These are phyloP conservation scores for Serilophus lunatus DNA, from an alignment of 2,113 vertebrate species.

Conservation along the genomic window DNA sequence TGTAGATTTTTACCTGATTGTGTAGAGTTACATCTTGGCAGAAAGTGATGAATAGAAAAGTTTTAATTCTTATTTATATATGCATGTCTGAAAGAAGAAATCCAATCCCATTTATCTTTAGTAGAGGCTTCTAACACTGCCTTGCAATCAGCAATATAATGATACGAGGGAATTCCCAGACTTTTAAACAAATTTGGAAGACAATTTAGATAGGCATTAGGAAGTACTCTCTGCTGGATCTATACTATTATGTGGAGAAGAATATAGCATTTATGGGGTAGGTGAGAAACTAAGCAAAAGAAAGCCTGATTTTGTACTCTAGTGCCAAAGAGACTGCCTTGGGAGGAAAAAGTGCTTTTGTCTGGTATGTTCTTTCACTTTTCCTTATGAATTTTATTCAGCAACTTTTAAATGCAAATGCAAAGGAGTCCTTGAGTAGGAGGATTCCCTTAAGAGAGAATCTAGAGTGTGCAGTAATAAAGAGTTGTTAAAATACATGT, in stretches of 20 bases:
- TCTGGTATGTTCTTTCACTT: not conserved
- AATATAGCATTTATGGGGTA: not conserved
- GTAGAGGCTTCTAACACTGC: not conserved
- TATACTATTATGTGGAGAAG: not conserved
- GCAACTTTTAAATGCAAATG: constrained; percentile 16
- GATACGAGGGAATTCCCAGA: not conserved
- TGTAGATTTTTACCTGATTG: not conserved
- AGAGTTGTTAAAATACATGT: not conserved
- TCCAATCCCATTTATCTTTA: not conserved
- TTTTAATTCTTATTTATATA: not conserved
- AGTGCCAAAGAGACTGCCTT: not conserved
- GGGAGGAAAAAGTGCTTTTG: not conserved
- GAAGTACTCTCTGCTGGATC: not conserved
- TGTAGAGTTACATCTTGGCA: not conserved
- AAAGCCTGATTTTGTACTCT: not conserved
- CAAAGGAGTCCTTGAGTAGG: not conserved
- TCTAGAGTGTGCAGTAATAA: not conserved
- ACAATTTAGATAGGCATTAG: not conserved
- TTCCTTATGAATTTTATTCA: not conserved
- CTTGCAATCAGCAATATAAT: not conserved
- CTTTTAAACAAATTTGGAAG: not conserved
- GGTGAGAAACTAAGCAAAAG: not conserved
- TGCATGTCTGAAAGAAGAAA: not conserved
- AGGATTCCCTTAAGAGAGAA: not conserved
- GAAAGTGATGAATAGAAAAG: not conserved